Evolutionary conservation across 1,140 invertebrate species (phyloP), one percentile per base, ranked within the genome.

Genomic region (Nylanderia fulva): DNA sequence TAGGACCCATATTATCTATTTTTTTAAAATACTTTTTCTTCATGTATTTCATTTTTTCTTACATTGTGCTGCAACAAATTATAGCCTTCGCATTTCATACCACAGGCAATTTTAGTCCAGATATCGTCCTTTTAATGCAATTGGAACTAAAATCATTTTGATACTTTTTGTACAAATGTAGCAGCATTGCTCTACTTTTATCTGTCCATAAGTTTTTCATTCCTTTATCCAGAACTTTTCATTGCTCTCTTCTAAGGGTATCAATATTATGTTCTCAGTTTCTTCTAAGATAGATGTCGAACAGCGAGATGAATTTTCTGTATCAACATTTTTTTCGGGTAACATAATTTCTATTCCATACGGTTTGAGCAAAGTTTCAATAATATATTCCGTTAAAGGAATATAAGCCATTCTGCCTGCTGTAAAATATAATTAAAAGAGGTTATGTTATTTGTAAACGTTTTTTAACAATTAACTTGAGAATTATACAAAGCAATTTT

Each of bases 11-110:
- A 48, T 56, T 56, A 2, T 56, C n/a, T 21, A 56, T 56, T 56
- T 56, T 24, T 56, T 56, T 56, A 0, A 56, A 56, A 7, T 56
- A 56, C 54, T 56, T 56, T 9, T 56, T 24, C 54, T 33, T 33
- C 29, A 56, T 56, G 13, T 56, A 56, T 24, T 56, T 56, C 54
- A 56, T 56, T 56, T 56, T 56, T 56, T 56, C n/a, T 56, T 56
- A n/a, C 54, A 56, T 56, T 56, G 54, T 56, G 2, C 2, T 1
- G 54, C 54, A 56, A 13, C n/a, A 56, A 56, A 56, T 56, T 56
- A 24, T 56, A 56, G n/a, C n/a, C 54, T 9, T n/a, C 54, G 6
- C 5, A 21, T 56, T 56, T 56, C 54, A 56, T 56, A 24, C 21
- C n/a, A n/a, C n/a, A 56, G n/a, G 54, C n/a, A 21, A 56, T 56